A percentile compares a stretch with the other conserved stretches of the same genome.
phyloP scores from a whole-genome alignment of 2,888 invertebrate species.

The Chironomus tentans region DNA sequence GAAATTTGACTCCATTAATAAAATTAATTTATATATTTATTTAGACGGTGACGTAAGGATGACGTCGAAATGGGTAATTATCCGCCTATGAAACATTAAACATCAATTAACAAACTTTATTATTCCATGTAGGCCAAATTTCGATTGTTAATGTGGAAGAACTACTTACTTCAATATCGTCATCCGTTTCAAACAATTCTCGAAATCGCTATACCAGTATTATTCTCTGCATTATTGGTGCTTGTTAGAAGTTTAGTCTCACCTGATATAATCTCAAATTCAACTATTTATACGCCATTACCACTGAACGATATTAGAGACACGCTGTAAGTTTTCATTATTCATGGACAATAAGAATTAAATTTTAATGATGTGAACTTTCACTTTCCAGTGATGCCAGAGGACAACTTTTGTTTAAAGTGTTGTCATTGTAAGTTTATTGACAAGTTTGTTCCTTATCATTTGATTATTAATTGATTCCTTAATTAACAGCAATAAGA shows the following conservation, averaged over 20 bases:
- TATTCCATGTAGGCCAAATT: conserved; percentile 43
- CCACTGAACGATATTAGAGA: conserved; percentile 33
- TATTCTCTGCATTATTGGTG: conserved; percentile 55
- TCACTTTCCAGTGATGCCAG: not conserved
- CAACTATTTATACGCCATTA: conserved; percentile 36
- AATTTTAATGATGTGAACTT: too few relatives aligned
- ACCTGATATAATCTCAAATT: conserved; percentile 39
- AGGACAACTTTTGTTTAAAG: not conserved
- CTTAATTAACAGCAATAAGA: not conserved
- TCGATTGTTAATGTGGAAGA: conserved; percentile 65
- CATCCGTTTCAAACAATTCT: conserved; percentile 53
- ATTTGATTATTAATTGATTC: not conserved
- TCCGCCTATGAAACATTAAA: not conserved
- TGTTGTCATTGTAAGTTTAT: conserved; percentile 10
- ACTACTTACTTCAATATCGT: conserved; percentile 62
- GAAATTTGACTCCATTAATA: not conserved
- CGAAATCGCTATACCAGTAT: conserved; percentile 54
- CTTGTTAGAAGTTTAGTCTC: conserved; percentile 53
- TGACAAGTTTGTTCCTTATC: not conserved
- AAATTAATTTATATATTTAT: not conserved
- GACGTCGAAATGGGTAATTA: conserved; percentile 21
- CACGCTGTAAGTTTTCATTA: not conserved
- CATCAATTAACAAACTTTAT: not conserved
- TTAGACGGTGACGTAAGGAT: conserved; percentile 13
- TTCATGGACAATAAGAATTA: too few relatives aligned